Evolutionary conservation across 1,140 invertebrate species (phyloP).

Genomic region (Pseudoatta argentina): DNA sequence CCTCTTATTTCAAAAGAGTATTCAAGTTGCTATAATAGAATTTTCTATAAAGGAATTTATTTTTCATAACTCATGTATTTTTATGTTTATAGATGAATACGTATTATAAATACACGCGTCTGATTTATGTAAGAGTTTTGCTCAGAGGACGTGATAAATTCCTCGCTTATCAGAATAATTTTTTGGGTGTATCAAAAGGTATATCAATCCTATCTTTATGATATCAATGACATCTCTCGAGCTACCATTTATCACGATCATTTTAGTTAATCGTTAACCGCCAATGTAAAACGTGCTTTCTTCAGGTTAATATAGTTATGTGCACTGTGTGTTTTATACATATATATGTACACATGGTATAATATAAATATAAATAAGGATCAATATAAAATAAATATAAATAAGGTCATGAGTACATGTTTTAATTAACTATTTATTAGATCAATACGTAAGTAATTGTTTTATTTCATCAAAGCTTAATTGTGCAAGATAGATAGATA

Average conservation of each 20-base stretch:
- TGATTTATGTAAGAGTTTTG: too few species aligned
- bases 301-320: conserved; percentile 68
- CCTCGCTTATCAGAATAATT: not conserved
- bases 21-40: too few species aligned
- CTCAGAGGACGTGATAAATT: too few species aligned
- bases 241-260: conserved; percentile 22
- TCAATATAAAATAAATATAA: not conserved
- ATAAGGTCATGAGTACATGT: not conserved
- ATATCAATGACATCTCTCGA: conserved; percentile 77
- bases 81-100: too few species aligned
- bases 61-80: too few species aligned
- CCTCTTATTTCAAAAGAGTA: too few species aligned
- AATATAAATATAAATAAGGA: too few species aligned
- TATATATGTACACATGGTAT: too few species aligned
- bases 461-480: not conserved
- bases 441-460: not conserved
- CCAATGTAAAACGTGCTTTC: conserved; percentile 43
- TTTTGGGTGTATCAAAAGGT: not conserved
- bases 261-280: conserved; percentile 77
- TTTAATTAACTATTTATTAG: not conserved
- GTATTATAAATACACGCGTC: too few species aligned
- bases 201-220: conserved; percentile 57
- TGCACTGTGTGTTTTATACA: not conserved
- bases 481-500: not conserved
- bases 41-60: too few species aligned